A percentile compares a stretch with the other conserved stretches of the same genome.
These are phyloP conservation scores for Thalpophila matura DNA, from an alignment of 2,888 invertebrate species.

Conservation along the genomic window DNA sequence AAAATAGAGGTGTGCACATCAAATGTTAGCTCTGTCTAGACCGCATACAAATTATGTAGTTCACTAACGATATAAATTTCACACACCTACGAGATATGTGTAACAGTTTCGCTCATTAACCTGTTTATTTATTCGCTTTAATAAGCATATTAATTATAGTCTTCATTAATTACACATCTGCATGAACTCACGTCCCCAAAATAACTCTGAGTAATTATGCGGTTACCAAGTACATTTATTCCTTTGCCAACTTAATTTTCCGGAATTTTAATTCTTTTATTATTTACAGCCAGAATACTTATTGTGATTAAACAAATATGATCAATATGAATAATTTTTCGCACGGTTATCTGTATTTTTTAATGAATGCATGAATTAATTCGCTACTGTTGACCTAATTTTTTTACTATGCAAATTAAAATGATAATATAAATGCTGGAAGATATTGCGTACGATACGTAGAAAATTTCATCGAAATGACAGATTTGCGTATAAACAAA, in stretches of 20 bases:
- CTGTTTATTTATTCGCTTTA: conserved; percentile 43
- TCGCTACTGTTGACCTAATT: not conserved
- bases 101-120: conserved; percentile 45
- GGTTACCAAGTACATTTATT: not conserved
- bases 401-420: not conserved
- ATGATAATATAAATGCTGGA: not conserved
- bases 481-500: too few relatives aligned
- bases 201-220: conserved; percentile 30
- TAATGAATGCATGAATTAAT: not conserved
- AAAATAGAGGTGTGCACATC: conserved; percentile 8
- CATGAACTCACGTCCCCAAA: conserved; percentile 22
- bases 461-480: not conserved
- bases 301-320: not conserved
- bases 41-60: conserved; percentile 23
- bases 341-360: not conserved
- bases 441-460: not conserved
- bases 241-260: not conserved
- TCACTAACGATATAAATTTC: conserved; percentile 31
- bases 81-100: conserved; percentile 26
- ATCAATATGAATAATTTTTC: not conserved
- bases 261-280: not conserved
- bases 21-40: conserved; percentile 17
- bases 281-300: too few relatives aligned
- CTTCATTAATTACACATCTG: conserved; percentile 40
- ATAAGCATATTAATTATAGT: conserved; percentile 48